Evolutionary conservation across 2,113 vertebrate genomes (phyloP), one percentile per base, ranked within the genome.

Genomic region (Eudyptes chrysolophus): DNA sequence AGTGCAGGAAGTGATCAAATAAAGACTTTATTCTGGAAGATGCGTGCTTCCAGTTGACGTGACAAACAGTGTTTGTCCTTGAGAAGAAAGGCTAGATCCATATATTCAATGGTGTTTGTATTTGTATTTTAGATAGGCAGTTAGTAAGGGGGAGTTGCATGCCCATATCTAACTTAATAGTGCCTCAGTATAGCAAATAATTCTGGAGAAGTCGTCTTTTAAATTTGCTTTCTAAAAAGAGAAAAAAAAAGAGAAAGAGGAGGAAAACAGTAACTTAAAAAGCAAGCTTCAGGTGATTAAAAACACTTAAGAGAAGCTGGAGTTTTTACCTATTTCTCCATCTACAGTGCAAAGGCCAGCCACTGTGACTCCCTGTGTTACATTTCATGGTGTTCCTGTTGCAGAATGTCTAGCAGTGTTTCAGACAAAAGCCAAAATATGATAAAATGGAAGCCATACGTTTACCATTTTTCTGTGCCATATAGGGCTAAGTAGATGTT

Each of bases 1-100:
- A 34, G 75, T 85, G 54, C 10, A 65, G 80, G 79, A 96, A 84
- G 87, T 83, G 92, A 75, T 96, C 89, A 94, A 83, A 40, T 81
- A 69, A 86, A 66, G 83, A 82, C 48, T 94, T 71, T 44, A 49
- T 87, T 92, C 32, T 89, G 66, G 27, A 91, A 92, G 77, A 55
- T 55, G n/a, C 36, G 13, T 5, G 0, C 36, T 94, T 94, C 32
- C 66, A 85, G 58, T 48, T 87, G 77, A 51, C 2, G 21, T 94
- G 65, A 70, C 90, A 92, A 62, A 52, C 58, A 54, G 21, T 46
- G 54, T 62, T 96, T 83, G 15, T 61, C 68, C 51, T 48, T 89
- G 95, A 92, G 88, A 64, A 88, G 32, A 94, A 92, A 86, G 68
- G 36, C 76, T 92, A 42, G 57, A 92, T 29, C 54, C 0, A 0